Evolutionary conservation across 1,140 invertebrate species (phyloP).

Genomic region (Cheumatopsyche charites): DNA sequence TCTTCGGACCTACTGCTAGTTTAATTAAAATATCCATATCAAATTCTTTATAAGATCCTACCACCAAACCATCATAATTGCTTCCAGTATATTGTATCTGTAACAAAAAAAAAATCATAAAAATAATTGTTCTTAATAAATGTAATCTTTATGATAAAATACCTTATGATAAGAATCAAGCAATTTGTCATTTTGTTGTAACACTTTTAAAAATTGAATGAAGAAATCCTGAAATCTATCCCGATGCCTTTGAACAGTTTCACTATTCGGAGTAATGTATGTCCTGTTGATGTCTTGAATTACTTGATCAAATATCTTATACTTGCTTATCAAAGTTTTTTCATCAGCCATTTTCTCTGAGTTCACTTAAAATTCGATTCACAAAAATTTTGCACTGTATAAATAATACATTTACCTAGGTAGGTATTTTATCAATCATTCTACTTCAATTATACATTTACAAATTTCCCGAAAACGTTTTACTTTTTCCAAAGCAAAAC

Average conservation of each 20-base stretch:
- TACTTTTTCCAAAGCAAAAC: too few relatives aligned
- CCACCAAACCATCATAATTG: not conserved
- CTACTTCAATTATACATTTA: too few relatives aligned
- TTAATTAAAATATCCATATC: slow-evolving; percentile 10
- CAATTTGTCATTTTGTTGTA: not conserved
- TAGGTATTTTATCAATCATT: too few relatives aligned
- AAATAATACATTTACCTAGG: too few relatives aligned
- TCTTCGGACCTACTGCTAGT: too few relatives aligned
- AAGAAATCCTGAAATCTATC: slow-evolving; percentile 19
- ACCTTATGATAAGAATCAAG: not conserved
- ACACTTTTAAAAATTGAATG: not conserved
- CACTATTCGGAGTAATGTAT: not conserved
- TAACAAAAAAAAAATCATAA: not conserved
- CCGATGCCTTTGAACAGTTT: not conserved
- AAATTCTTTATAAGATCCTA: slow-evolving; percentile 1
- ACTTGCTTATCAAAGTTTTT: not conserved
- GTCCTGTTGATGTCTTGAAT: not conserved
- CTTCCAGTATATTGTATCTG: slow-evolving; percentile 19
- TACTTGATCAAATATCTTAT: not conserved
- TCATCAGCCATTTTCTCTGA: too few relatives aligned
- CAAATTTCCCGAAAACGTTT: too few relatives aligned
- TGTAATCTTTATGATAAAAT: too few relatives aligned
- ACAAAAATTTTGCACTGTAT: too few relatives aligned
- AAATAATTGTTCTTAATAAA: too few relatives aligned
- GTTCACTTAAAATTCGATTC: too few relatives aligned